Conservation (phyloP, 1,140 invertebrate species). For the Plutomurus gul region DNA sequence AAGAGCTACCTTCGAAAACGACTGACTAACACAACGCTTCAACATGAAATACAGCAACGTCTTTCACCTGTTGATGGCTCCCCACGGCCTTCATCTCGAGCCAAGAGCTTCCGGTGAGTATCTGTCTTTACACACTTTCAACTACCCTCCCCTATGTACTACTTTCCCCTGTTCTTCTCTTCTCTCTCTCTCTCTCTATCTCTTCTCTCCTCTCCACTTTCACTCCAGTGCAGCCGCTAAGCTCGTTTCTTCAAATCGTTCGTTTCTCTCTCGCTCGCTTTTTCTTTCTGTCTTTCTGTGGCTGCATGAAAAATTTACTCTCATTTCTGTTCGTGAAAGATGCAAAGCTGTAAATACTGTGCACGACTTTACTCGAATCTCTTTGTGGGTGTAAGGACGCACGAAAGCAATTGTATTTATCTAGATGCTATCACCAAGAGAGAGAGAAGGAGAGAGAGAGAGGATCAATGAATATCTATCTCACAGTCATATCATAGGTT, state of each 20-base stretch:
- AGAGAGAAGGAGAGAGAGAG: no score
- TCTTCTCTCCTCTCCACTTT: neutral
- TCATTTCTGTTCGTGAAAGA: neutral
- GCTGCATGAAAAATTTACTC: neutral
- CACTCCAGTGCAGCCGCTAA: no score
- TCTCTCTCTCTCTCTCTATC: neutral
- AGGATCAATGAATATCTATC: no score
- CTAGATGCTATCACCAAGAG: no score
- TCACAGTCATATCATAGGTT: no score
- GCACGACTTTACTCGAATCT: neutral
- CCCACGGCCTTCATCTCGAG: slow-evolving; percentile 50
- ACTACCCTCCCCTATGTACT: no score
- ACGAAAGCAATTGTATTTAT: no score
- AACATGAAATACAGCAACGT: slow-evolving; percentile 53
- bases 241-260: no score
- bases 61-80: slow-evolving; percentile 54
- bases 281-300: neutral
- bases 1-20: slow-evolving; percentile 53
- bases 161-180: neutral
- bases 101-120: slow-evolving; percentile 53
- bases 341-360: neutral
- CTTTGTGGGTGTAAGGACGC: no score
- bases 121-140: neutral
- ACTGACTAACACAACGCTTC: slow-evolving; percentile 52
- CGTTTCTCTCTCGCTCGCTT: no score